Evolutionary conservation across 2,113 vertebrate species (phyloP), one percentile per base, ranked within the genome.

Genomic region (Clinocottus analis): DNA sequence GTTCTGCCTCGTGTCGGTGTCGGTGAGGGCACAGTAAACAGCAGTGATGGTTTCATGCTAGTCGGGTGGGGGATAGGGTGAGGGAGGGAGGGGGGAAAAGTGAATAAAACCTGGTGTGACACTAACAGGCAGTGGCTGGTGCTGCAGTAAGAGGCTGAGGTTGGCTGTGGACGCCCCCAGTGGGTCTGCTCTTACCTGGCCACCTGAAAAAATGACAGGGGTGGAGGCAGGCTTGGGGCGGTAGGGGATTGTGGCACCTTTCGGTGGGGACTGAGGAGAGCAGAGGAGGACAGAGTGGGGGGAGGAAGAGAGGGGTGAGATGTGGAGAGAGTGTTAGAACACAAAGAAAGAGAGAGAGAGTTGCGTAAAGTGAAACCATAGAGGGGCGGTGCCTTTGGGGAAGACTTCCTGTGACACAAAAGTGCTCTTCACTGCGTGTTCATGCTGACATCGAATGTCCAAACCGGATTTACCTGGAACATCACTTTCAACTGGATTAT

Each of bases 141-240:
- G 97, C 97, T 98, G 98, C 96, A 99, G 97, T 96, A 99, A 97
- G 95, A 99, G 97, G 97, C 97, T 98, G 97, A 99, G 98, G 97
- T 99, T 99, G 96, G 97, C 98, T 94, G 97, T 97, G 95, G 97
- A 98, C 95, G 98, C 97, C 94, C 96, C 97, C 96, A 99, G 97
- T 91, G 97, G 97, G 95, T 99, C 98, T 94, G 98, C 97, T 97
- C 97, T 98, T 98, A 99, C 97, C 97, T 99, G 98, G 97, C 98
- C 98, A 97, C 98, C 98, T 98, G 98, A 98, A 97, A 99, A 99
- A 97, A 99, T 98, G 97, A 99, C 97, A 96, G 98, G 98, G 97
- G 97, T 98, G 96, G 97, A 98, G 97, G 97, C 98, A 96, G 98
- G 97, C 98, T 98, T 98, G 97, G 97, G 98, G 95, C 97, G 96